Conservation (phyloP, 2,113 vertebrate genomes). For the Varanus komodoensis region DNA sequence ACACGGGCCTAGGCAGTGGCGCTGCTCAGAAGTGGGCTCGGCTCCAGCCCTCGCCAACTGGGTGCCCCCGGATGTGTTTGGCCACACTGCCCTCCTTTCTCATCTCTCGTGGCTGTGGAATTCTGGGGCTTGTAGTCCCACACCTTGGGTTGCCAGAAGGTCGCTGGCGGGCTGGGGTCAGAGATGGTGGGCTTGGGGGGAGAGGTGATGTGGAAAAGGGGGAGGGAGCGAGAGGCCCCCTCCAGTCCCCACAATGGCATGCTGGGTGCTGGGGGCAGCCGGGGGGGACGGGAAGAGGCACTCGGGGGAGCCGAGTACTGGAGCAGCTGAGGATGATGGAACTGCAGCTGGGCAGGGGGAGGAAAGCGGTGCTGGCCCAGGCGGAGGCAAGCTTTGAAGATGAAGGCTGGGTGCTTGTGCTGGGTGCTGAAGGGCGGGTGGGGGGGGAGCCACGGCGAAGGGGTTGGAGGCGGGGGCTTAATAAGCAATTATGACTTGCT, state of each 20-base stretch:
- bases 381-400: not conserved
- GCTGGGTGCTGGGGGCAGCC: not conserved
- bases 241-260: not conserved
- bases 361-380: accelerated
- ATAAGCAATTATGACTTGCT: not conserved
- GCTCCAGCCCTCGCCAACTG: too few species aligned
- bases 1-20: too few species aligned
- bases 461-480: too few species aligned
- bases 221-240: not conserved
- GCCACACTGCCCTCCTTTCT: too few species aligned
- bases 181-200: not conserved
- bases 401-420: not conserved
- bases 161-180: too few species aligned
- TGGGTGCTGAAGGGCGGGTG: too few species aligned
- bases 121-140: too few species aligned
- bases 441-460: not conserved
- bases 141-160: too few species aligned
- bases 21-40: too few species aligned
- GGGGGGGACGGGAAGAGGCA: not conserved
- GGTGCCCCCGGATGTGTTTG: too few species aligned
- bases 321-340: not conserved
- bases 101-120: too few species aligned
- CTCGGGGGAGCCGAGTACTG: not conserved
- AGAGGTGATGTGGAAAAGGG: not conserved
- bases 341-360: not conserved